Conservation (phyloP, 2,113 vertebrate genomes). For the Platanista minor region DNA sequence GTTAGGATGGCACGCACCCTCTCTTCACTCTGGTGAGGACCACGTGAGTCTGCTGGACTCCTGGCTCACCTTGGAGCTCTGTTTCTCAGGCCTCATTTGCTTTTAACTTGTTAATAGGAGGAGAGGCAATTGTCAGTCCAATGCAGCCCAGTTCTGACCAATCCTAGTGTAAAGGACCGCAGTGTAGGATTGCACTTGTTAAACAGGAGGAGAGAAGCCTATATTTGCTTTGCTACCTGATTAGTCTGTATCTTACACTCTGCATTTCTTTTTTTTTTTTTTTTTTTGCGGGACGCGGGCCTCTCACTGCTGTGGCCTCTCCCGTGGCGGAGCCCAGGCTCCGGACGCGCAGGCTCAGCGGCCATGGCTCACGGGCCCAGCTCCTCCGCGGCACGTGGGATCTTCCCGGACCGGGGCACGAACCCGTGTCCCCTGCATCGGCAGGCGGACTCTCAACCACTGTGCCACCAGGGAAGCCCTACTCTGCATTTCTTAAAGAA, state of each 20-base stretch:
- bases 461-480: too few species aligned
- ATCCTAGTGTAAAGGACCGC: neutral
- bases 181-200: neutral
- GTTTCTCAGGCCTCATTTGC: neutral
- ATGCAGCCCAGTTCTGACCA: neutral
- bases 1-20: accelerated
- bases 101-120: neutral
- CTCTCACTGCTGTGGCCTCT: too few species aligned
- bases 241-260: neutral
- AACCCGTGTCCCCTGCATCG: too few species aligned
- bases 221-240: neutral
- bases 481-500: neutral
- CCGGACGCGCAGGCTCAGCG: too few species aligned
- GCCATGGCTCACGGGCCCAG: too few species aligned
- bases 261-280: too few species aligned
- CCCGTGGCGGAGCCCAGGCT: too few species aligned
- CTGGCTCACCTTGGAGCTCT: neutral
- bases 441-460: too few species aligned
- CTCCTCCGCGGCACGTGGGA: too few species aligned
- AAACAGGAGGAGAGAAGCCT: neutral
- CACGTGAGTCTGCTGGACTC: neutral
- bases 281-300: too few species aligned
- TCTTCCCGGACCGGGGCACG: too few species aligned
- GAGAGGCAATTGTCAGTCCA: neutral
- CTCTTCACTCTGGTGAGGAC: neutral